Conservation (phyloP, 2,888 invertebrate species). For the Euclidia mi region DNA sequence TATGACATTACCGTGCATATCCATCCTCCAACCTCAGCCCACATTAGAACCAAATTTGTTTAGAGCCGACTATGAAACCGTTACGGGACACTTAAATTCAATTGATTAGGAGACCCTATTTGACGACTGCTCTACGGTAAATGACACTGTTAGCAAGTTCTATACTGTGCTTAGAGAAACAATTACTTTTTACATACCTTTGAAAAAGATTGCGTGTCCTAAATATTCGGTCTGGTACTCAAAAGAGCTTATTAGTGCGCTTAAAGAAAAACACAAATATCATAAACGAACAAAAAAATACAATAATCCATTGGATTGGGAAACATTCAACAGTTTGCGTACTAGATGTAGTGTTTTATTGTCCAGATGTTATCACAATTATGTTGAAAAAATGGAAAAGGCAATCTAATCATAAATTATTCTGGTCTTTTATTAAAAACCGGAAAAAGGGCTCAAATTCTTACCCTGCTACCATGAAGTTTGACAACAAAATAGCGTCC, state of each 20-base stretch:
- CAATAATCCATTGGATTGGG: conserved; percentile 31
- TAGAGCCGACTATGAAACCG: conserved; percentile 30
- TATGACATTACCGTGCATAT: not conserved
- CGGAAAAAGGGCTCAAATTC: conserved; percentile 19
- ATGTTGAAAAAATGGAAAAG: conserved; percentile 19
- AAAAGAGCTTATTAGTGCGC: conserved; percentile 11
- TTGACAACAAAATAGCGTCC: conserved; percentile 6
- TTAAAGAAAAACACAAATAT: conserved; percentile 27
- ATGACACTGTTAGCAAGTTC: not conserved
- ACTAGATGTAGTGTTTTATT: conserved; percentile 5
- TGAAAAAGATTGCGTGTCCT: conserved; percentile 4
- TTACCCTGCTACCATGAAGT: conserved; percentile 24
- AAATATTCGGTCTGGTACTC: conserved; percentile 36
- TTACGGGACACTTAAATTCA: not conserved
- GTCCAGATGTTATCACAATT: conserved; percentile 1
- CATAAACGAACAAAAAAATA: conserved; percentile 26
- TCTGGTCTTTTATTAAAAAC: conserved; percentile 32
- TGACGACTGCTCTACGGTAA: not conserved
- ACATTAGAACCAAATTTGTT: conserved; percentile 11
- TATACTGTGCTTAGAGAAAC: not conserved
- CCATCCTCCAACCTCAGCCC: not conserved
- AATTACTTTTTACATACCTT: conserved; percentile 8
- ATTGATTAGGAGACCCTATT: conserved; percentile 1
- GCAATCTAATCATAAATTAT: conserved; percentile 29
- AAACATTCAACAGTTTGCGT: conserved; percentile 16